These are phyloP conservation scores for Diceros bicornis DNA, from an alignment of 2,797 vertebrate species.

Conservation along the genomic window DNA sequence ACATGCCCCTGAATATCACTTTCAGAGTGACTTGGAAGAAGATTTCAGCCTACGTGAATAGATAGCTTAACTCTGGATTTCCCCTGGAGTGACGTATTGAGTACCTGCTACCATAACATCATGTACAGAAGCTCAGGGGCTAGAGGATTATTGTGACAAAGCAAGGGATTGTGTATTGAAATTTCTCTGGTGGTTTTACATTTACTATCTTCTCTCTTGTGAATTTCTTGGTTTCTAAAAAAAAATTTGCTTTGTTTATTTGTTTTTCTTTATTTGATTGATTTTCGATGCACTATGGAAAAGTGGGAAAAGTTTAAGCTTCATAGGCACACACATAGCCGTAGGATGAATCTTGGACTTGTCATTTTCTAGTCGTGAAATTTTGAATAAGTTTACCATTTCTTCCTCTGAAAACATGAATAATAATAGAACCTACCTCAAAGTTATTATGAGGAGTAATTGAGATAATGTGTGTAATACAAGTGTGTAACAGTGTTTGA, in stretches of 20 bases:
- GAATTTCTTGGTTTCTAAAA: neutral
- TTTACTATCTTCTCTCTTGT: neutral
- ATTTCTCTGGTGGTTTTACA: neutral
- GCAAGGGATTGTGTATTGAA: neutral
- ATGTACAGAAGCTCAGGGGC: neutral
- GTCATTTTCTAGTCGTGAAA: constrained; percentile 4
- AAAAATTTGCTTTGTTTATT: neutral
- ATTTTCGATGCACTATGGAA: neutral
- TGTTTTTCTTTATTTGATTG: neutral
- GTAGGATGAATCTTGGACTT: neutral
- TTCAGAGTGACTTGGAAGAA: neutral
- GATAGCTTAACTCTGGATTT: neutral
- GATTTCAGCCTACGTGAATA: neutral
- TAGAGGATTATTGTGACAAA: neutral
- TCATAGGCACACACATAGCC: neutral
- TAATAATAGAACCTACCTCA: neutral
- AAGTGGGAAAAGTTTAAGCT: neutral
- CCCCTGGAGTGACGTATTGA: neutral
- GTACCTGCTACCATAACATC: neutral
- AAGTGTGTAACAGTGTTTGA: neutral
- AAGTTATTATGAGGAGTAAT: neutral
- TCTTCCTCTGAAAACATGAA: constrained; percentile 1
- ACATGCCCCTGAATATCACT: neutral
- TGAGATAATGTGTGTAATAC: neutral
- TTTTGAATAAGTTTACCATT: neutral